Evolutionary conservation across 1,140 invertebrate genomes (phyloP).

Genomic region (Tetramorium simillimum): DNA sequence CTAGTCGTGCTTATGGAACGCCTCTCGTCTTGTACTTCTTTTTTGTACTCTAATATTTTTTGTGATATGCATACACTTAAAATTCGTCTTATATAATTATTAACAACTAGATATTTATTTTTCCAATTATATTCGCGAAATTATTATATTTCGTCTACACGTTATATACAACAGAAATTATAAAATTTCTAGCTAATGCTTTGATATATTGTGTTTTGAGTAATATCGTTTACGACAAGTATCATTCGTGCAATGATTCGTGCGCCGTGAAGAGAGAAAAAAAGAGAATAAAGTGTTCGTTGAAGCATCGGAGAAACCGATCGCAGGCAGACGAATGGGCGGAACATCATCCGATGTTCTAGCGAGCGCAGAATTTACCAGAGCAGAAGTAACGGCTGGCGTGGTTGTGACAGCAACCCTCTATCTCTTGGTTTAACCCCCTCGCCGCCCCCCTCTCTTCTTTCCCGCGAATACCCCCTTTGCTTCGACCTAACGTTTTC

Average conservation of each 20-base stretch:
- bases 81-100: background rate
- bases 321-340: conserved; percentile 69
- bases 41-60: background rate
- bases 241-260: conserved; percentile 25
- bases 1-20: background rate
- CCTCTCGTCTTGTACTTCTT: background rate
- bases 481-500: conserved; percentile 75
- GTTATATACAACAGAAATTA: background rate
- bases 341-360: conserved; percentile 74
- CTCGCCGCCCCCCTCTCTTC: conserved; percentile 65
- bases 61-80: too few species aligned
- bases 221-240: conserved; percentile 14
- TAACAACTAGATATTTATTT: background rate
- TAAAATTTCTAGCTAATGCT: background rate
- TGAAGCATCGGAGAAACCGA: conserved; percentile 67
- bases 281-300: conserved; percentile 39
- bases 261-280: background rate
- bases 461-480: conserved; percentile 52
- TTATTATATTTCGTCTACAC: background rate
- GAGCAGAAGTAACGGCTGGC: conserved; percentile 84
- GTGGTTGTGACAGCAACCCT: conserved; percentile 83
- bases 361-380: conserved; percentile 80
- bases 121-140: background rate
- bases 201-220: background rate
- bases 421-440: conserved; percentile 75